Conservation (phyloP, 1,140 invertebrate genomes). For the Aphidius ervi region DNA sequence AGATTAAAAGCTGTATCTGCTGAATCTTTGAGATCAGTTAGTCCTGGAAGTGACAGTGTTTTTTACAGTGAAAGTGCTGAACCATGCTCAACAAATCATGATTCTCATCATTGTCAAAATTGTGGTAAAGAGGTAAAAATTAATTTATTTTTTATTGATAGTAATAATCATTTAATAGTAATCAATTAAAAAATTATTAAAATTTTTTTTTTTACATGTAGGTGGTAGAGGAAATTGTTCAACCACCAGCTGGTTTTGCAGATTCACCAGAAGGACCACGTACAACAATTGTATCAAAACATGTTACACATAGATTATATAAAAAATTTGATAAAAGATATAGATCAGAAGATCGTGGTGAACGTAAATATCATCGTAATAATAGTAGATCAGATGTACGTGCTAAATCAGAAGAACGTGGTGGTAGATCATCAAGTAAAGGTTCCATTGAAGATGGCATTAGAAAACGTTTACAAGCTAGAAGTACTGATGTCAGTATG, state of each 20-base stretch:
- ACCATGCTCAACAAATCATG: constrained; percentile 36
- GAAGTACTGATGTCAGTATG: constrained; percentile 69
- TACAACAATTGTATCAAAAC: constrained; percentile 30
- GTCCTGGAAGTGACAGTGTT: constrained; percentile 82
- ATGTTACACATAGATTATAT: constrained; percentile 60
- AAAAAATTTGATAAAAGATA: constrained; percentile 79
- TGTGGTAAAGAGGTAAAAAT: constrained; percentile 69
- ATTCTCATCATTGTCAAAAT: constrained; percentile 64
- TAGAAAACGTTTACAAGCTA: constrained; percentile 61
- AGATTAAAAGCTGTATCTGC: constrained; percentile 77
- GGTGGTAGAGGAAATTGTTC: constrained; percentile 71
- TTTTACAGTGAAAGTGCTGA: constrained; percentile 78
- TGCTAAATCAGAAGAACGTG: constrained; percentile 77
- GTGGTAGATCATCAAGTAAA: constrained; percentile 43
- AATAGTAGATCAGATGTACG: constrained; percentile 65
- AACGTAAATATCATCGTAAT: constrained; percentile 61
- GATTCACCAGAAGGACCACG: constrained; percentile 68
- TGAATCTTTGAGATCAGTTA: constrained; percentile 77
- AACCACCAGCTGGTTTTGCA: constrained; percentile 80
- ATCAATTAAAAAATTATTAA: background rate
- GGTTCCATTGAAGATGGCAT: constrained; percentile 59
- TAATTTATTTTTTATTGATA: background rate
- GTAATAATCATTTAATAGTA: background rate
- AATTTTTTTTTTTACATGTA: constrained; percentile 25
- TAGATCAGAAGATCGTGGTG: constrained; percentile 72